A percentile compares a stretch with the other conserved stretches of the same genome.
Conservation (phyloP, 2,888 invertebrate genomes). For the Amiota minor region DNA sequence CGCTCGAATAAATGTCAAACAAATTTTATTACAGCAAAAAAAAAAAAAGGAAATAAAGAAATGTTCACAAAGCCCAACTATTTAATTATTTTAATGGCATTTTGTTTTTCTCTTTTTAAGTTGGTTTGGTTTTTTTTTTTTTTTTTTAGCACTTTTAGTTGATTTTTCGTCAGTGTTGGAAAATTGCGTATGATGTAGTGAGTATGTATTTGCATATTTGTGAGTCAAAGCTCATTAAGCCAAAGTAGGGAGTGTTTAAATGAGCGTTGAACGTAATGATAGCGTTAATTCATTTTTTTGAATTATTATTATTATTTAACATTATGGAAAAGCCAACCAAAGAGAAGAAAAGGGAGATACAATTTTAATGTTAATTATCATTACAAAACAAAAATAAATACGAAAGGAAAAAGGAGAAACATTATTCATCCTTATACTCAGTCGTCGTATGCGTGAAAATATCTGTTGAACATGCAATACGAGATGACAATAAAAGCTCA, state of each 20-base stretch:
- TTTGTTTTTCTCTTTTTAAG: neutral
- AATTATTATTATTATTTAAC: conserved; percentile 11
- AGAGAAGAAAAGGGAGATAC: no score
- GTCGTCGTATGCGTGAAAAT: conserved; percentile 7
- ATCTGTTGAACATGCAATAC: conserved; percentile 16
- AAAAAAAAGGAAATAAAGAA: neutral
- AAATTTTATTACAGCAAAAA: neutral
- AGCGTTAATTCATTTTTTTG: conserved; percentile 18
- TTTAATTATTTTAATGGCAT: conserved; percentile 19
- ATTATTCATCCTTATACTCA: neutral
- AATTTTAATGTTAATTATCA: conserved; percentile 20
- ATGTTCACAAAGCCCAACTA: conserved; percentile 11
- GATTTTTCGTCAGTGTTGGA: neutral
- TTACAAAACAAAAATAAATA: neutral
- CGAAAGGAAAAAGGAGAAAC: neutral
- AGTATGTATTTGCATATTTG: neutral
- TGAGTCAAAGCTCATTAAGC: conserved; percentile 20
- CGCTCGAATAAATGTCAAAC: neutral
- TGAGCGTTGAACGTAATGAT: conserved; percentile 8
- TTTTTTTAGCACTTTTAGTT: neutral
- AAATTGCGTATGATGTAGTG: neutral
- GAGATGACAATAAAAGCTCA: neutral
- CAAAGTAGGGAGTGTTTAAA: neutral
- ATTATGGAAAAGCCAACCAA: neutral
- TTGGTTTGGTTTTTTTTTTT: neutral